A percentile compares a stretch with the other conserved stretches of the same genome.
Conservation (phyloP, 2,888 invertebrate genomes). For the Nymphalis urticae region DNA sequence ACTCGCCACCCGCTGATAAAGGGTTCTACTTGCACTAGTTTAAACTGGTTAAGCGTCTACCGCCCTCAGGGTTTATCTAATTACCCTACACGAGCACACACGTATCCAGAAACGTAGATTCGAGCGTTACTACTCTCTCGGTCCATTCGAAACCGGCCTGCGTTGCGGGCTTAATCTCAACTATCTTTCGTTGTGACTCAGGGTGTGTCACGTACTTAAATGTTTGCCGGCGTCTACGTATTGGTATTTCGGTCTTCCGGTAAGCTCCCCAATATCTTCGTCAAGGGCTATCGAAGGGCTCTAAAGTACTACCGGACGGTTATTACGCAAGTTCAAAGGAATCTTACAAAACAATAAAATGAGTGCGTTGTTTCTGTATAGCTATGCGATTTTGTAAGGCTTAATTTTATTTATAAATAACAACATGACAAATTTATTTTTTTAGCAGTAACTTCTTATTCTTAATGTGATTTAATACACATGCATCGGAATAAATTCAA, state of each 20-base stretch:
- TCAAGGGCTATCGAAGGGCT: slow-evolving; percentile 75
- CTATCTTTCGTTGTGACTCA: slow-evolving; percentile 51
- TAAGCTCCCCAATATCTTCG: slow-evolving; percentile 46
- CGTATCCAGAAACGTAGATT: slow-evolving; percentile 43
- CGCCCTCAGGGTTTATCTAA: slow-evolving; percentile 79
- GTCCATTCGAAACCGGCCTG: slow-evolving; percentile 51
- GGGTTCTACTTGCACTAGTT: slow-evolving; percentile 72
- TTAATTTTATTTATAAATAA: slow-evolving; percentile 1
- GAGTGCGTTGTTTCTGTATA: background rate
- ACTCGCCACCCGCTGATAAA: slow-evolving; percentile 79
- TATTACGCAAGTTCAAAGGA: slow-evolving; percentile 71
- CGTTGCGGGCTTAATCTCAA: slow-evolving; percentile 56
- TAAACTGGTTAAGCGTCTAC: slow-evolving; percentile 78
- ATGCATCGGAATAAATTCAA: too few species aligned
- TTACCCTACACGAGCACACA: slow-evolving; percentile 71
- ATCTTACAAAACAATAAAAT: slow-evolving; percentile 57
- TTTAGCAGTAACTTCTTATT: too few species aligned
- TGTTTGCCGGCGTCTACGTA: slow-evolving; percentile 64
- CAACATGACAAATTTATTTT: too few species aligned
- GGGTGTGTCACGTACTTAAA: slow-evolving; percentile 70
- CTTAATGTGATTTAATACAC: too few species aligned
- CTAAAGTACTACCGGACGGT: slow-evolving; percentile 59
- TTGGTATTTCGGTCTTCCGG: slow-evolving; percentile 65
- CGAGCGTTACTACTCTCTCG: slow-evolving; percentile 50
- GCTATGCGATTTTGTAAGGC: background rate